These are phyloP conservation scores for Palythoa grandis DNA, from an alignment of 92 coral and sea anemone species.

Conservation along the genomic window DNA sequence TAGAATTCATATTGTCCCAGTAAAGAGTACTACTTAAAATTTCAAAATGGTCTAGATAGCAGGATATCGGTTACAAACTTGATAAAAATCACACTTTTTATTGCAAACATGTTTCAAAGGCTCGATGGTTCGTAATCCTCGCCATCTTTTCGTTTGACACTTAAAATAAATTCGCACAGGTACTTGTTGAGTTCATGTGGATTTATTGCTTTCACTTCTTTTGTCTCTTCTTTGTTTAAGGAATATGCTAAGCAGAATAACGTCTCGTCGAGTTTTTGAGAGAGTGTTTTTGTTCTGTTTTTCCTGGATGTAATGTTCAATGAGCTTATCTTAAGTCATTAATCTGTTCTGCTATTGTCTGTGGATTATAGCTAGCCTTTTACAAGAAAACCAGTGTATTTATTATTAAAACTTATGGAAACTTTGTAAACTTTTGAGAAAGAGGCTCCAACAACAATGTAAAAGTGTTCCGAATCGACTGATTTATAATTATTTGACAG, in stretches of 20 bases:
- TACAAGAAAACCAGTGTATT: background rate
- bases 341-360: background rate
- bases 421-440: background rate
- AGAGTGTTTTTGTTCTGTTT: background rate
- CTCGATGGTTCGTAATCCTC: too few relatives aligned
- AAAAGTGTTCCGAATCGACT: background rate
- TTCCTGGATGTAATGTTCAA: background rate
- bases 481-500: background rate
- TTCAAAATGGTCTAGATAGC: too few relatives aligned
- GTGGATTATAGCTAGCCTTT: background rate
- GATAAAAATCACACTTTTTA: too few relatives aligned
- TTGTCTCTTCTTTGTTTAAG: background rate
- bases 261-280: background rate
- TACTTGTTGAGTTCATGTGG: background rate
- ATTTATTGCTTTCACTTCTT: background rate
- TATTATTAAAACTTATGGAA: too few relatives aligned
- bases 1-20: too few relatives aligned
- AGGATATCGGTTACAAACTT: too few relatives aligned
- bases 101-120: too few relatives aligned
- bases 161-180: background rate
- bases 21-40: too few relatives aligned
- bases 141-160: too few relatives aligned
- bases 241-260: background rate
- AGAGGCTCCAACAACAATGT: background rate
- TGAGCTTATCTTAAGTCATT: background rate